A percentile compares a stretch with the other conserved stretches of the same genome.
Conservation (phyloP, 2,113 vertebrate species). For the Hippocampus barbouri region DNA sequence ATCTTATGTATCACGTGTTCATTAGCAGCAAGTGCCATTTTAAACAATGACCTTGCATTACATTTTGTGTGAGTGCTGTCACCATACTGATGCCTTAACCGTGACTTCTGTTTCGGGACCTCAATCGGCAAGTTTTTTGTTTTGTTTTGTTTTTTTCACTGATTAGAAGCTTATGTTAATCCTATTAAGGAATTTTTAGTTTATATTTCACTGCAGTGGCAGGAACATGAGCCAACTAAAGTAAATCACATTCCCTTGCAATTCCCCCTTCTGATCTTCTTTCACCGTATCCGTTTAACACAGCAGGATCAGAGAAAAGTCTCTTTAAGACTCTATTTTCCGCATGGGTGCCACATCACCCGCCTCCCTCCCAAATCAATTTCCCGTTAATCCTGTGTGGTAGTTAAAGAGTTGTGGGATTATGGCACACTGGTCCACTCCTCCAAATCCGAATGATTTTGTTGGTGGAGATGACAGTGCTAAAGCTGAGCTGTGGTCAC, state of each 20-base stretch:
- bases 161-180: constrained; percentile 24
- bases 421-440: constrained; percentile 30
- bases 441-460: constrained; percentile 29
- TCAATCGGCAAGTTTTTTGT: constrained; percentile 6
- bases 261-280: constrained; percentile 16
- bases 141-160: constrained; percentile 5
- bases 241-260: constrained; percentile 16
- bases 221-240: constrained; percentile 16
- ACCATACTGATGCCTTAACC: neutral
- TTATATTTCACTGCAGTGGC: constrained; percentile 39
- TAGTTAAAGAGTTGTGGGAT: constrained; percentile 48
- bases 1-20: too few species aligned
- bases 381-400: constrained; percentile 41
- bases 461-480: constrained; percentile 44
- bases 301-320: constrained; percentile 49
- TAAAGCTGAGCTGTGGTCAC: constrained; percentile 13
- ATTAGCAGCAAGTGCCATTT: neutral
- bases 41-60: neutral
- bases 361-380: neutral
- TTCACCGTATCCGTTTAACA: constrained; percentile 36
- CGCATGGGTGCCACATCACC: constrained; percentile 32
- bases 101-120: neutral
- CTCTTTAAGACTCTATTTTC: constrained; percentile 49
- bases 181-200: constrained; percentile 41
- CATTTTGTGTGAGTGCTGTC: neutral